Percentiles rank a stretch among this genome's conserved stretches.
Conservation (phyloP, 2,888 invertebrate species). For the Rhagophthalmus giganteus region DNA sequence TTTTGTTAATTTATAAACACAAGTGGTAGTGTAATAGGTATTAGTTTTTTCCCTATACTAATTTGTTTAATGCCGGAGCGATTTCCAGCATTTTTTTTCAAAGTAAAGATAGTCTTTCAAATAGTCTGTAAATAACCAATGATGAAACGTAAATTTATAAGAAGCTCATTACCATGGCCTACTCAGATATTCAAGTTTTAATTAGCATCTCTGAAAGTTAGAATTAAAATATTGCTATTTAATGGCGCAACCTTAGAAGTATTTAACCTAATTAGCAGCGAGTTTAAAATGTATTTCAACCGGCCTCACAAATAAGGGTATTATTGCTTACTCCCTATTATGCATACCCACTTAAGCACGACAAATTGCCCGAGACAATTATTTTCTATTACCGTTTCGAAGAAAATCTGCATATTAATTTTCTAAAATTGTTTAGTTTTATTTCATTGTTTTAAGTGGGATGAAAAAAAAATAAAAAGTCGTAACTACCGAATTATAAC, state of each 20-base stretch:
- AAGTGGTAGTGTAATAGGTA: no score
- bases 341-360: slow-evolving; percentile 17
- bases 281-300: slow-evolving; percentile 20
- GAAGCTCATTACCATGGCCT: slow-evolving; percentile 22
- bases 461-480: slow-evolving; percentile 2
- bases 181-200: slow-evolving; percentile 25
- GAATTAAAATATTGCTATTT: slow-evolving; percentile 29
- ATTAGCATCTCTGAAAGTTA: slow-evolving; percentile 25
- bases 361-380: slow-evolving; percentile 20
- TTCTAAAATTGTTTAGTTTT: slow-evolving; percentile 4
- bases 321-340: slow-evolving; percentile 21
- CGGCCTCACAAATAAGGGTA: slow-evolving; percentile 22
- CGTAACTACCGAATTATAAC: slow-evolving; percentile 6
- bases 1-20: no score
- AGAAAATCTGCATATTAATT: slow-evolving; percentile 12
- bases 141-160: slow-evolving; percentile 23
- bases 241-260: slow-evolving; percentile 23
- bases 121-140: slow-evolving; percentile 19
- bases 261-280: slow-evolving; percentile 24
- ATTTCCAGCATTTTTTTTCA: no score
- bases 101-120: not conserved
- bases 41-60: no score
- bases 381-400: slow-evolving; percentile 7
- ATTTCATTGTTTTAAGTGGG: not conserved
- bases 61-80: no score